Conservation (phyloP, 2,888 invertebrate species). For the Mantis religiosa region DNA sequence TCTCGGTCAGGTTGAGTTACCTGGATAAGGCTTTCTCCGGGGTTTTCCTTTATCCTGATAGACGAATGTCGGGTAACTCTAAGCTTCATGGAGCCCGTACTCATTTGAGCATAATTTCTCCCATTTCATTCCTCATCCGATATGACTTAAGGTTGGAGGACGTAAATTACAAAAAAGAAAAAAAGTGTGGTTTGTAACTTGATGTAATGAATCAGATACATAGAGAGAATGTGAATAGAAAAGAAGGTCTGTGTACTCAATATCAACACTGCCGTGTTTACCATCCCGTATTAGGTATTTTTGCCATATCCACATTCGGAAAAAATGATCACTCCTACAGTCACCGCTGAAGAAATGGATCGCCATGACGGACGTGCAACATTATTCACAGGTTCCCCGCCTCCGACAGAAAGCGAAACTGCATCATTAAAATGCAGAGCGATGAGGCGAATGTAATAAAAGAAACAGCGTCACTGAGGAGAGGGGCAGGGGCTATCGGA, state of each 20-base stretch:
- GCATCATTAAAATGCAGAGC: not conserved
- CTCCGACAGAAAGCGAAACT: not conserved
- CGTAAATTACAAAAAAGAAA: too few relatives aligned
- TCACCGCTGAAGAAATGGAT: not conserved
- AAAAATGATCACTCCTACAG: not conserved
- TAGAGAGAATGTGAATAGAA: not conserved
- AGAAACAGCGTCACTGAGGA: not conserved
- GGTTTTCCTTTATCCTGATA: too few relatives aligned
- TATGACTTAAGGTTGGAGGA: too few relatives aligned
- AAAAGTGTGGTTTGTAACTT: too few relatives aligned
- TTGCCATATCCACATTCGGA: not conserved
- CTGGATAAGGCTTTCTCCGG: too few relatives aligned
- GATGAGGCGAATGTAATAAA: not conserved
- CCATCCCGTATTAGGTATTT: not conserved
- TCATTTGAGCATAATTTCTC: too few relatives aligned
- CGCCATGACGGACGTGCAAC: not conserved
- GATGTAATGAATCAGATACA: too few relatives aligned
- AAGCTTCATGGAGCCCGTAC: too few relatives aligned
- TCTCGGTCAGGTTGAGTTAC: too few relatives aligned
- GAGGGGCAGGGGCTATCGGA: not conserved
- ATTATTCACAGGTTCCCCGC: not conserved
- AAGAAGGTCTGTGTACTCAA: not conserved
- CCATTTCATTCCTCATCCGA: too few relatives aligned
- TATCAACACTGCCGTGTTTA: not conserved
- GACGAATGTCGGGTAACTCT: too few relatives aligned